These are phyloP conservation scores for Drosophila busckii DNA, from an alignment of 1,140 invertebrate species.

Conservation along the genomic window DNA sequence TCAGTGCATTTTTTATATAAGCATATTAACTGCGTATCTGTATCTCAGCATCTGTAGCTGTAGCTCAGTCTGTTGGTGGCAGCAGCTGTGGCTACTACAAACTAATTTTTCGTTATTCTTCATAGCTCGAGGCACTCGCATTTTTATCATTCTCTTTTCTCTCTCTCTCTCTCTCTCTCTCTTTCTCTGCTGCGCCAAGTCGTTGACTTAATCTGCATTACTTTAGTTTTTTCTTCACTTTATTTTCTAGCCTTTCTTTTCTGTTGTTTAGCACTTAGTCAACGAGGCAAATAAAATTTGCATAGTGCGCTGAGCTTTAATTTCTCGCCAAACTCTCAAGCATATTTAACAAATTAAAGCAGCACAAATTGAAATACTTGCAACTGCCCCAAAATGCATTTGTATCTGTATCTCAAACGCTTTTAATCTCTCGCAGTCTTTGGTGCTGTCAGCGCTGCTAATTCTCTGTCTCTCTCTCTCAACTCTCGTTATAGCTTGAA, in stretches of 20 bases:
- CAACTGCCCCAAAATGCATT: no score
- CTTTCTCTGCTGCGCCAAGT: constrained; percentile 7
- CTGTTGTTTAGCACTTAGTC: constrained; percentile 17
- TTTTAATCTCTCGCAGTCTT: neutral
- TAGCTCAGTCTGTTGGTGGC: constrained; percentile 3
- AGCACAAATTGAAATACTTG: no score
- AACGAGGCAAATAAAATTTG: constrained; percentile 35
- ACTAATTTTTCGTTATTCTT: no score
- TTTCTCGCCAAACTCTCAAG: no score
- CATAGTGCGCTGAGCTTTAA: no score
- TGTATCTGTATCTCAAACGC: no score
- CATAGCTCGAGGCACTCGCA: constrained; percentile 28
- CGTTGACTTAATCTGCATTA: constrained; percentile 69
- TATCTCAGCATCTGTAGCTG: constrained; percentile 1
- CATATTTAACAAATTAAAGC: no score
- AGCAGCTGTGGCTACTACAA: constrained; percentile 3
- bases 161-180: neutral
- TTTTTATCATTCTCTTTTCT: constrained; percentile 26
- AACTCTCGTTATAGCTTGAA: no score
- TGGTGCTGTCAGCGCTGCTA: constrained; percentile 28
- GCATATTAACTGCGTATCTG: neutral
- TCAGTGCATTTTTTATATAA: neutral
- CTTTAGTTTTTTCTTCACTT: constrained; percentile 35
- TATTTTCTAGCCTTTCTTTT: constrained; percentile 18
- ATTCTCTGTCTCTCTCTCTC: constrained; percentile 72